Conservation (phyloP, 2,113 vertebrate genomes). For the Euleptes europaea region DNA sequence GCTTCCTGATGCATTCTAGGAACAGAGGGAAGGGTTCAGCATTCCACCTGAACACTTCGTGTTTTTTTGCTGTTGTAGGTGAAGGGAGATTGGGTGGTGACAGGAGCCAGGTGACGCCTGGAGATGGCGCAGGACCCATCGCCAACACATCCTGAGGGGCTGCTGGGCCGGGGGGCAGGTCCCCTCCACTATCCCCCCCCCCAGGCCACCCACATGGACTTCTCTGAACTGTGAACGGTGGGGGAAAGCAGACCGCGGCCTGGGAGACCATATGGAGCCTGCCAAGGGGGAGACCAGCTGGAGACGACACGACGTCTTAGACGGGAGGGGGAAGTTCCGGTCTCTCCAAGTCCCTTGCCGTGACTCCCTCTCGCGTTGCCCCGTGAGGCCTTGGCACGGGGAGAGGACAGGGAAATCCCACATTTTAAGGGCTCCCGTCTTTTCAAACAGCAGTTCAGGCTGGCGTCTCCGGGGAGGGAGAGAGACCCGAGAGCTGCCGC, state of each 20-base stretch:
- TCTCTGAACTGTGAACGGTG: constrained; percentile 36
- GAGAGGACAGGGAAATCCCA: background rate
- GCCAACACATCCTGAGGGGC: constrained; percentile 70
- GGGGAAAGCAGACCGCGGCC: background rate
- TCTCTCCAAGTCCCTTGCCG: background rate
- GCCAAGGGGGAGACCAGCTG: constrained; percentile 57
- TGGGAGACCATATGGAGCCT: constrained; percentile 11
- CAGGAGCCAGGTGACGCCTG: constrained; percentile 58
- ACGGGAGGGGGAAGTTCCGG: background rate
- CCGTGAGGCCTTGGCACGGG: background rate
- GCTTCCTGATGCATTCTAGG: background rate
- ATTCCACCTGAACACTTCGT: background rate
- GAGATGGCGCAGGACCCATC: constrained; percentile 50
- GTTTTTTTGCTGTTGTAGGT: background rate
- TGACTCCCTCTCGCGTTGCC: background rate
- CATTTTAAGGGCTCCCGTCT: background rate
- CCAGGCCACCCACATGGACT: constrained; percentile 31
- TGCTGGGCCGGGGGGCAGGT: constrained; percentile 47
- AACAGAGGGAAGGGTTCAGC: background rate
- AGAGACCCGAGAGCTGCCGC: background rate
- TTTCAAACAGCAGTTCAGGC: background rate
- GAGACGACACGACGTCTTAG: constrained; percentile 25
- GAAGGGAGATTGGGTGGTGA: constrained; percentile 63
- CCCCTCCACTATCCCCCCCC: constrained; percentile 31
- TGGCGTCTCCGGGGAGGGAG: background rate